phyloP scores from a whole-genome alignment of 1,140 invertebrate species.

The Drosophila nebulosa region DNA sequence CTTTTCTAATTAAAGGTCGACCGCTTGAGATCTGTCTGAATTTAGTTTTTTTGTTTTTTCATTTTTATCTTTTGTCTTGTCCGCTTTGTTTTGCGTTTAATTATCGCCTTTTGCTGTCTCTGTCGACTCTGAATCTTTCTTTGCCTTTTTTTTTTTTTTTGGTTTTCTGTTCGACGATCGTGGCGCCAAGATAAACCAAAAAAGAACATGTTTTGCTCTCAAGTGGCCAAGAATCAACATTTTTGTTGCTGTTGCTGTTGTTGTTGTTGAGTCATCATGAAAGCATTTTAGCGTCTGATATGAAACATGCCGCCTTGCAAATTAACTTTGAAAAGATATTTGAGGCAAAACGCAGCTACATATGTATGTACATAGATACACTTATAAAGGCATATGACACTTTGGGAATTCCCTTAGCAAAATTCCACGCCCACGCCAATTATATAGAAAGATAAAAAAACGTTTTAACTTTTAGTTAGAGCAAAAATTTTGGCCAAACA shows the following conservation, averaged over 20 bases:
- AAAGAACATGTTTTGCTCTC: slow-evolving; percentile 75
- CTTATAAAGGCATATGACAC: neutral
- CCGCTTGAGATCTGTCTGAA: slow-evolving; percentile 49
- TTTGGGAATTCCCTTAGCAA: neutral
- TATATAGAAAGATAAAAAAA: too few relatives aligned
- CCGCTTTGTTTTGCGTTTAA: slow-evolving; percentile 76
- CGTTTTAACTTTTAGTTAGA: too few relatives aligned
- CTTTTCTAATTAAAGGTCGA: slow-evolving; percentile 71
- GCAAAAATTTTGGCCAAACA: too few relatives aligned
- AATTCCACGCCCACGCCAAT: too few relatives aligned
- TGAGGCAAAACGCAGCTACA: neutral
- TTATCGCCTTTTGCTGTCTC: slow-evolving; percentile 66
- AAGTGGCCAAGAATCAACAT: slow-evolving; percentile 57
- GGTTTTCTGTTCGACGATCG: slow-evolving; percentile 60
- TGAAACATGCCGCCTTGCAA: slow-evolving; percentile 75
- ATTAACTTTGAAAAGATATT: slow-evolving; percentile 59
- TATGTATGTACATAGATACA: too few relatives aligned
- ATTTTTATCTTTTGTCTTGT: slow-evolving; percentile 37
- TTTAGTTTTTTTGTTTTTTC: neutral
- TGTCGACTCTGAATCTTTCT: neutral
- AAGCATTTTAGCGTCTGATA: slow-evolving; percentile 72
- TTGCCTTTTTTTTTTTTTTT: slow-evolving; percentile 42
- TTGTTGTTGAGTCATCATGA: slow-evolving; percentile 75
- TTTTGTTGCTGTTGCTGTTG: slow-evolving; percentile 17
- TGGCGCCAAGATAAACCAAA: slow-evolving; percentile 77